These are phyloP conservation scores for Bruchidius siliquastri DNA, from an alignment of 2,888 invertebrate genomes.

Conservation along the genomic window DNA sequence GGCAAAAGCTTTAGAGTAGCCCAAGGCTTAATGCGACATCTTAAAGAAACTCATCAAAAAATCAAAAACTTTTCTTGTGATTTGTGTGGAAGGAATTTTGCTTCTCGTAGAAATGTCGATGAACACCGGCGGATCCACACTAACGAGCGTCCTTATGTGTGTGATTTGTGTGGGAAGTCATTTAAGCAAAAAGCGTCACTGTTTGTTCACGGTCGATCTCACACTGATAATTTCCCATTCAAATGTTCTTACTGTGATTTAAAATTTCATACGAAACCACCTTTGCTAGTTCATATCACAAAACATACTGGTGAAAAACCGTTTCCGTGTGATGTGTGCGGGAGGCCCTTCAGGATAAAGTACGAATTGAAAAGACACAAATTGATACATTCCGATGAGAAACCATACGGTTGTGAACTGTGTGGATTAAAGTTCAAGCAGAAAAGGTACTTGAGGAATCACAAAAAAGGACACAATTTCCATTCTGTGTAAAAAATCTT, in stretches of 20 bases:
- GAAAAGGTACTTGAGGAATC: constrained; percentile 52
- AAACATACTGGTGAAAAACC: constrained; percentile 61
- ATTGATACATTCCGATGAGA: constrained; percentile 51
- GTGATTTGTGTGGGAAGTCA: constrained; percentile 57
- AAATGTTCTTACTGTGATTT: constrained; percentile 58
- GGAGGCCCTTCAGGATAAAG: constrained; percentile 55
- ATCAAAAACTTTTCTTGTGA: constrained; percentile 57
- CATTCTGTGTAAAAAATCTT: no score
- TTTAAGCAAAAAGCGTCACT: constrained; percentile 64
- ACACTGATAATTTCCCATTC: constrained; percentile 54
- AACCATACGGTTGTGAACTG: constrained; percentile 48
- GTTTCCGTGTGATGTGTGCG: constrained; percentile 56
- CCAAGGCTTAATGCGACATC: constrained; percentile 58
- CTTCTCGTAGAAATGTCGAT: constrained; percentile 57
- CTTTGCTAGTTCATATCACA: constrained; percentile 54
- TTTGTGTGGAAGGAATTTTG: constrained; percentile 55
- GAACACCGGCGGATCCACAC: constrained; percentile 59
- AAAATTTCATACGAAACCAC: constrained; percentile 56
- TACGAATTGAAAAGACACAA: constrained; percentile 57
- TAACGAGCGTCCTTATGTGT: constrained; percentile 56
- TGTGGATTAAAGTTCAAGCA: constrained; percentile 50
- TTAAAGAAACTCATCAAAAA: constrained; percentile 60
- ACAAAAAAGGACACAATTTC: constrained; percentile 22
- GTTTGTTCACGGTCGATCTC: constrained; percentile 59
- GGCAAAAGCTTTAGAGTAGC: constrained; percentile 64